Conservation (phyloP, 2,888 invertebrate genomes). For the Fragum whitleyi region DNA sequence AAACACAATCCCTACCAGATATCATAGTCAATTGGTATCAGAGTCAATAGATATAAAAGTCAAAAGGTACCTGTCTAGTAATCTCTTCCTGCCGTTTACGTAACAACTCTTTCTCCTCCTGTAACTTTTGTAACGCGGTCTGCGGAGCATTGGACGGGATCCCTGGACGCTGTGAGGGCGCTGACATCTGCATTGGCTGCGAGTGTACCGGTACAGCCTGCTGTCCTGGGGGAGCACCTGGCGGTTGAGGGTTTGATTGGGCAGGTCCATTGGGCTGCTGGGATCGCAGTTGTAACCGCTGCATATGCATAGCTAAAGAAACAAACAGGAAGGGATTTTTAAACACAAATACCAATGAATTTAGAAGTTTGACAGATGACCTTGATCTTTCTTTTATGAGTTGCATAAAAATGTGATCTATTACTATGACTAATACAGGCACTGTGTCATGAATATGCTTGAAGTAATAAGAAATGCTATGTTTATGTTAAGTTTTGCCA, state of each 20-base stretch:
- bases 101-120: conserved; percentile 94
- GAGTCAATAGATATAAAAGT: neutral
- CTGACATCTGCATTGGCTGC: conserved; percentile 25
- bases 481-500: no score
- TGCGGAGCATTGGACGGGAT: conserved; percentile 43
- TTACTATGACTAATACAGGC: no score
- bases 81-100: conserved; percentile 96
- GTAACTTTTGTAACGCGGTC: conserved; percentile 87
- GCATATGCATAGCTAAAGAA: conserved; percentile 59
- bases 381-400: no score
- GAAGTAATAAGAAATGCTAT: no score
- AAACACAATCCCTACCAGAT: no score
- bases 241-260: neutral
- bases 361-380: neutral
- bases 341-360: neutral
- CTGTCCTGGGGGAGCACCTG: neutral
- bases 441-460: no score
- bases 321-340: neutral
- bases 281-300: conserved; percentile 52
- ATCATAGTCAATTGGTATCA: conserved; percentile 3
- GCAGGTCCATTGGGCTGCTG: conserved; percentile 22
- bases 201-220: conserved; percentile 31
- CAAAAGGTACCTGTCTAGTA: conserved; percentile 89
- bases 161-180: conserved; percentile 5
- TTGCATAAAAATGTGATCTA: no score